Evolutionary conservation across 2,888 invertebrate species (phyloP).

Genomic region (Orthosia incerta): DNA sequence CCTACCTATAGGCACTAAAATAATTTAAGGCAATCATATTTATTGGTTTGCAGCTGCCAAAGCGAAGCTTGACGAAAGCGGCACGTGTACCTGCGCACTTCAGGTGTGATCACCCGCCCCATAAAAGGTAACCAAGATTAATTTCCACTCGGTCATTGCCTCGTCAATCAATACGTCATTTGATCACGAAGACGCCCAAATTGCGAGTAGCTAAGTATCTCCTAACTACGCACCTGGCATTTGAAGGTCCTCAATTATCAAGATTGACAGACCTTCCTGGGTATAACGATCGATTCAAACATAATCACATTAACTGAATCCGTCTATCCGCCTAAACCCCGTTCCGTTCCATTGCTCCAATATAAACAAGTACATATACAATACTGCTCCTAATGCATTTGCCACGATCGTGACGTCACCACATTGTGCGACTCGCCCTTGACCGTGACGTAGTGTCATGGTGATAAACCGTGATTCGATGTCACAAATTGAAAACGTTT

Average conservation of each 20-base stretch:
- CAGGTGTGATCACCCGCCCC: background rate
- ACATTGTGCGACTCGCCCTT: constrained; percentile 43
- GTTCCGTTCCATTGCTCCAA: constrained; percentile 27
- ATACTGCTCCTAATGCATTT: constrained; percentile 41
- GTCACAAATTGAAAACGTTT: constrained; percentile 15
- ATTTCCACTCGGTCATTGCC: background rate
- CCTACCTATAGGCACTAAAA: background rate
- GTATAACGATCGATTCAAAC: background rate
- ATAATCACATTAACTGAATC: background rate
- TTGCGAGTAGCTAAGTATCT: background rate
- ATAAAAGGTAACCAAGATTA: constrained; percentile 1
- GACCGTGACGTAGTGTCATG: constrained; percentile 42
- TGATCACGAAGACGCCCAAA: background rate
- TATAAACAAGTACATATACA: constrained; percentile 23
- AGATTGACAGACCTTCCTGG: background rate
- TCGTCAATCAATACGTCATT: background rate
- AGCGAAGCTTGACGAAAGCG: no score
- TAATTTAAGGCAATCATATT: background rate
- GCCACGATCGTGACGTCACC: constrained; percentile 30
- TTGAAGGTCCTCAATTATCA: background rate
- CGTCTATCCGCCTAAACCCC: background rate
- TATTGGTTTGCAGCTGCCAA: background rate
- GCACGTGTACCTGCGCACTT: background rate
- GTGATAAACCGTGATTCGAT: background rate
- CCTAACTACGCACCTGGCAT: background rate